Percentiles rank a stretch among this genome's conserved stretches.
phyloP scores from a whole-genome alignment of 2,888 invertebrate genomes.

The Phrixothrix hirtus region DNA sequence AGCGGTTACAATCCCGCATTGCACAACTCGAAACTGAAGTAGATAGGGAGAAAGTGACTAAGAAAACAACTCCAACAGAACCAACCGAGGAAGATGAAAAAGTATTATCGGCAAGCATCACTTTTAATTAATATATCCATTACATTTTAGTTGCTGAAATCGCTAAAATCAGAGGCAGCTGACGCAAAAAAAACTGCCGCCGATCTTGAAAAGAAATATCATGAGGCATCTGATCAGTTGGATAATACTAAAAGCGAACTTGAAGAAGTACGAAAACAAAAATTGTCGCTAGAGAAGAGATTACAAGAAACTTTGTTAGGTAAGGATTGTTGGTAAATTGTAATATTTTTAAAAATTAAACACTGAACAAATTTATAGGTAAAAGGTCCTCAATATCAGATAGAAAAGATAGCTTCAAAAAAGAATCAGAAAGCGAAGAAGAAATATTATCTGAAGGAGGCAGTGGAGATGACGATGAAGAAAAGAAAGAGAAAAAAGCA shows the following conservation, averaged over 20 bases:
- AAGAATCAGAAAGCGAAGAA: constrained; percentile 62
- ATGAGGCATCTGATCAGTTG: constrained; percentile 73
- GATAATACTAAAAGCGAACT: constrained; percentile 75
- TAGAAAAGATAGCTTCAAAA: constrained; percentile 57
- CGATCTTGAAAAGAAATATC: constrained; percentile 79
- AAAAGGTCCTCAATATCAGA: constrained; percentile 48
- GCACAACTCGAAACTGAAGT: constrained; percentile 81
- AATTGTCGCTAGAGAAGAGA: constrained; percentile 76
- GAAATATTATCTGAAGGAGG: constrained; percentile 67
- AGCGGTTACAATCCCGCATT: constrained; percentile 76
- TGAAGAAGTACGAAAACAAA: constrained; percentile 79
- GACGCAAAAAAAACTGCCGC: constrained; percentile 78
- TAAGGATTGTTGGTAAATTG: background rate
- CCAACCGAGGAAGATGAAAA: constrained; percentile 48
- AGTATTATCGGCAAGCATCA: constrained; percentile 33
- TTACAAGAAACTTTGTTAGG: constrained; percentile 65
- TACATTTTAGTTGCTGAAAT: constrained; percentile 60
- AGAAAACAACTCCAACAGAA: constrained; percentile 27
- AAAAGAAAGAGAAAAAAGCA: constrained; percentile 62
- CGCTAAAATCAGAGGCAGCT: constrained; percentile 74
- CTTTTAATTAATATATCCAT: background rate
- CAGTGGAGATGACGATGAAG: constrained; percentile 68
- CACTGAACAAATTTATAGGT: constrained; percentile 41
- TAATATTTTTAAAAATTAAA: no score
- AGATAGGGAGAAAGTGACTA: constrained; percentile 67